Evolutionary conservation across 2,888 invertebrate genomes (phyloP).

Genomic region (Nephrotoma appendiculata): DNA sequence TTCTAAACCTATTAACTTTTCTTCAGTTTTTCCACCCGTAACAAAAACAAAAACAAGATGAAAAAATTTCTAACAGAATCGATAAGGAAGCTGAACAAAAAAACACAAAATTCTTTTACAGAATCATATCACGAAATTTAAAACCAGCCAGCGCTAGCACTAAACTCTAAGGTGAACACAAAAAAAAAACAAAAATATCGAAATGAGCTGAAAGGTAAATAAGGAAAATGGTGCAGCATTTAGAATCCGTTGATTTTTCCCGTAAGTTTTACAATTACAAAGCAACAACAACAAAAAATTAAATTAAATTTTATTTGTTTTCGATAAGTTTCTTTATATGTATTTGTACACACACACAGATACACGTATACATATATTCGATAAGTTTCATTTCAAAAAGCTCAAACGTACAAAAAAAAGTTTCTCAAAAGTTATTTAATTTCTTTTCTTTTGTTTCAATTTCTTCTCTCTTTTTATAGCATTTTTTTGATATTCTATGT

Average conservation of each 20-base stretch:
- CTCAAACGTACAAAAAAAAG: not conserved
- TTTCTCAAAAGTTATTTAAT: not conserved
- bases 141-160: not conserved
- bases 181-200: not conserved
- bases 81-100: not conserved
- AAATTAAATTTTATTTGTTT: not conserved
- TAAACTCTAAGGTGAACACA: not conserved
- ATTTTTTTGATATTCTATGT: not conserved
- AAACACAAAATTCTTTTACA: not conserved
- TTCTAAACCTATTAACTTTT: not conserved
- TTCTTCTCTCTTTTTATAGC: not conserved
- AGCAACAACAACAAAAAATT: not conserved
- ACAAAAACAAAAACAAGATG: not conserved
- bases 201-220: not conserved
- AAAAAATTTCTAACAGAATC: not conserved
- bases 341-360: too few species aligned
- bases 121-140: not conserved
- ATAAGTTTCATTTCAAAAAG: not conserved
- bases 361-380: not conserved
- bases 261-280: not conserved
- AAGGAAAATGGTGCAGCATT: not conserved
- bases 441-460: not conserved
- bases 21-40: not conserved
- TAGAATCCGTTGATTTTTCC: not conserved
- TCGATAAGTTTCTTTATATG: not conserved